phyloP scores from a whole-genome alignment of 1,140 invertebrate species.

The Drosophila baimaii region DNA sequence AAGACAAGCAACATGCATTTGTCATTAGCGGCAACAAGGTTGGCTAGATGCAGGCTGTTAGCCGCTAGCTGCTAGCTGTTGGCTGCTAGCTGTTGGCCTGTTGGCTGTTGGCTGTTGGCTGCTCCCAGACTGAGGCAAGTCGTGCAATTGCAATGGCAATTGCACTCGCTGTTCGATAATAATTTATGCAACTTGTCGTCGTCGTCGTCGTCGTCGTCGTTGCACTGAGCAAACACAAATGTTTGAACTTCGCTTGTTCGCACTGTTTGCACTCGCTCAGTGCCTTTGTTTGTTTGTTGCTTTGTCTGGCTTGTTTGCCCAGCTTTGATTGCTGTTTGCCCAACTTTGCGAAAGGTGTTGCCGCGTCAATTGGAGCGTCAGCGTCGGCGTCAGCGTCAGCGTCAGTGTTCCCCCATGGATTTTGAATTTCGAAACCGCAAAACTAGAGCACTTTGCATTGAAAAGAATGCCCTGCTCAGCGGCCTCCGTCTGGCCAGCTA shows the following conservation, averaged over 20 bases:
- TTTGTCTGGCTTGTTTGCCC: constrained; percentile 16
- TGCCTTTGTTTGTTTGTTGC: constrained; percentile 43
- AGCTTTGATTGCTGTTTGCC: constrained; percentile 50
- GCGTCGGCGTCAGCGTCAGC: background rate
- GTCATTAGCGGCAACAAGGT: constrained; percentile 67
- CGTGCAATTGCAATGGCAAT: constrained; percentile 54
- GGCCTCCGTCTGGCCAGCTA: constrained; percentile 62
- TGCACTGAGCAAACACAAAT: constrained; percentile 58
- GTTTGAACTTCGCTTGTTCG: constrained; percentile 52
- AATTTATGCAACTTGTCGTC: constrained; percentile 70
- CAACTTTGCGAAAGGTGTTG: constrained; percentile 56
- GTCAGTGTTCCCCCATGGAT: constrained; percentile 47
- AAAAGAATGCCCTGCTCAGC: constrained; percentile 40
- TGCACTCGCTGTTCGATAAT: constrained; percentile 51
- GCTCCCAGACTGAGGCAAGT: constrained; percentile 22
- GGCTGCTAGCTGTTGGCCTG: background rate
- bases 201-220: constrained; percentile 31
- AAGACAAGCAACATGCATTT: constrained; percentile 65
- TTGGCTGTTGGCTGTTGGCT: background rate
- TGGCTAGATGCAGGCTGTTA: background rate
- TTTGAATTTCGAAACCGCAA: constrained; percentile 34
- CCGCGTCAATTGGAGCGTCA: constrained; percentile 43
- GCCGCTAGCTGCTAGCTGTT: background rate
- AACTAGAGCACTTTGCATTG: constrained; percentile 24
- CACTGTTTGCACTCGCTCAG: constrained; percentile 34